Evolutionary conservation across 2,888 invertebrate species (phyloP).

Genomic region (Punctoribates punctum): DNA sequence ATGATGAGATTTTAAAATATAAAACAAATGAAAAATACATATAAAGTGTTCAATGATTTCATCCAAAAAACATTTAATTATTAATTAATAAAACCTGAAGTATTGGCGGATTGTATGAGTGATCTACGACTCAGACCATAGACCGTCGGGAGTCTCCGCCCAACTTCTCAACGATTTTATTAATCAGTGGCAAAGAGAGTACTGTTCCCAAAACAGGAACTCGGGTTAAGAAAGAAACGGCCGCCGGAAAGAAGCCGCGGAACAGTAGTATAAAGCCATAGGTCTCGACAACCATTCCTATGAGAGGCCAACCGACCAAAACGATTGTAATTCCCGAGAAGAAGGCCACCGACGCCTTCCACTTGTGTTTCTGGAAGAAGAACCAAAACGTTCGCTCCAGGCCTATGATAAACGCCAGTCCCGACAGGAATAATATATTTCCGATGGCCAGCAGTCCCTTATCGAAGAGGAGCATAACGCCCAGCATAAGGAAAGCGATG

Average conservation of each 20-base stretch:
- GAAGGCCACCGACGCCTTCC: slow-evolving; percentile 82
- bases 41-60: too few relatives aligned
- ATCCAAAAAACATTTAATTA: background rate
- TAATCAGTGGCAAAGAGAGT: slow-evolving; percentile 81
- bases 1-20: background rate
- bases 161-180: slow-evolving; percentile 58
- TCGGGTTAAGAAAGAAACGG: slow-evolving; percentile 87
- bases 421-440: slow-evolving; percentile 94
- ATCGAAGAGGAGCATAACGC: slow-evolving; percentile 88
- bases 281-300: slow-evolving; percentile 93
- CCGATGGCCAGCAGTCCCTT: slow-evolving; percentile 97
- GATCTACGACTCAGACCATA: slow-evolving; percentile 28
- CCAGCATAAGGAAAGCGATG: slow-evolving; percentile 87
- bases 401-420: slow-evolving; percentile 93
- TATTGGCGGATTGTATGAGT: background rate
- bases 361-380: slow-evolving; percentile 95
- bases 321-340: slow-evolving; percentile 90
- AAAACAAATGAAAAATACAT: too few relatives aligned
- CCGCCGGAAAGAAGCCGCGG: slow-evolving; percentile 93
- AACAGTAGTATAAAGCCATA: slow-evolving; percentile 82
- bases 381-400: slow-evolving; percentile 90
- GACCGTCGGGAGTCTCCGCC: slow-evolving; percentile 35
- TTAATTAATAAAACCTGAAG: background rate
- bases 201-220: slow-evolving; percentile 86
- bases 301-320: slow-evolving; percentile 87